phyloP scores from a whole-genome alignment of 2,888 invertebrate genomes.

The Oscheius sp. region DNA sequence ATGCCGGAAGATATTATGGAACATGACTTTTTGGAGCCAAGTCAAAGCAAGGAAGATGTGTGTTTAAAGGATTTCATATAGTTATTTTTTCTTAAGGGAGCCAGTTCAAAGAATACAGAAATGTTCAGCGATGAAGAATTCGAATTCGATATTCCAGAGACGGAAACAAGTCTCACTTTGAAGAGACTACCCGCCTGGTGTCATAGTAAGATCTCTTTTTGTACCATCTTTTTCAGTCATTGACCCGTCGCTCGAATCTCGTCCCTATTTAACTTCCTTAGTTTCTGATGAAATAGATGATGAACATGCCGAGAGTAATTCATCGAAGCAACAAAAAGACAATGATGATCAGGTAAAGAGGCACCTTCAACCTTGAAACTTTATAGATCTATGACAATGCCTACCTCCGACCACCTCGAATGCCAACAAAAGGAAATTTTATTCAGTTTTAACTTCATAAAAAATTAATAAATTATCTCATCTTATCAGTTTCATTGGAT shows the following conservation, averaged over 20 bases:
- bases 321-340: not conserved
- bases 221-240: constrained; percentile 50
- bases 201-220: constrained; percentile 4
- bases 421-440: constrained; percentile 17
- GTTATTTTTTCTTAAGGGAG: not conserved
- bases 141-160: constrained; percentile 24
- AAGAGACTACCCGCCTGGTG: constrained; percentile 16
- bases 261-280: constrained; percentile 36
- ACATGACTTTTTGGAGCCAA: constrained; percentile 9
- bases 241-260: constrained; percentile 40
- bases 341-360: not conserved
- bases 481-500: too few relatives aligned
- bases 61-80: too few relatives aligned
- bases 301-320: not conserved
- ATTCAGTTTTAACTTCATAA: constrained; percentile 17
- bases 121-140: constrained; percentile 18
- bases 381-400: constrained; percentile 28
- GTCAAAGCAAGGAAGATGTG: not conserved
- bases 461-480: not conserved
- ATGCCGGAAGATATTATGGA: constrained; percentile 4
- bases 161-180: constrained; percentile 28
- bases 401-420: constrained; percentile 22
- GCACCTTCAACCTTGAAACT: not conserved
- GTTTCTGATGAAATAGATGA: constrained; percentile 29
- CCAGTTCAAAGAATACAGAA: not conserved